Evolutionary conservation across 2,888 invertebrate genomes (phyloP), one percentile per base, ranked within the genome.

Genomic region (Lycophotia porphyrea): DNA sequence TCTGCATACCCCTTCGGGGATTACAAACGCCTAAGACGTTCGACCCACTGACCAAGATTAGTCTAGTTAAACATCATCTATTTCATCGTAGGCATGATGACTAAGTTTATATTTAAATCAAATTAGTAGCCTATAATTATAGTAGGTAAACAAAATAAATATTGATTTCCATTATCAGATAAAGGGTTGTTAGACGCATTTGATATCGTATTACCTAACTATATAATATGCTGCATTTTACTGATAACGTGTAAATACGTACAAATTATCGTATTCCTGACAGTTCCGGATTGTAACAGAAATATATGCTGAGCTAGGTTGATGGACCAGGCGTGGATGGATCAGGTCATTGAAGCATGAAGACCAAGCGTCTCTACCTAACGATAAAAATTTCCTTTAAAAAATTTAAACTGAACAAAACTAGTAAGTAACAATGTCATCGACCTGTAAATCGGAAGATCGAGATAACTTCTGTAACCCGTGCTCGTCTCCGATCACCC

Each of bases 391-490:
- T 24, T 18, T 47, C 64, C 11, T 31, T 0, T 18, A 27, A 36
- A 64, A 39, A 49, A 34, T 9, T 11, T 27, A 2, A 34, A 64
- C 24, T 34, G 55, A 60, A 36, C 5, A 11, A 74, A 36, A 24
- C 18, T 75, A 61, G 47, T 47, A 64, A 39, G 47, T 61, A 13
- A 70, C 34, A 77, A 87, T 88, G 88, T 88, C 88, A 84, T 82
- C 81, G 88, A 81, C 85, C 85, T 85, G 72, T 71, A 79, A 75
- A 87, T 84, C 79, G 78, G 49, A 75, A 85, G 80, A 85, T 87
- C 68, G 72, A 84, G 88, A 88, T 88, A 87, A 88, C 87, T 84
- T 85, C 73, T 88, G 73, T 88, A 88, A 88, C 88, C 87, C 80
- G 84, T 63, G 74, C 63, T 74, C 74, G 83, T 74, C 84, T 82